Conservation (phyloP, 2,113 vertebrate genomes). For the Protomyctophum bolini region DNA sequence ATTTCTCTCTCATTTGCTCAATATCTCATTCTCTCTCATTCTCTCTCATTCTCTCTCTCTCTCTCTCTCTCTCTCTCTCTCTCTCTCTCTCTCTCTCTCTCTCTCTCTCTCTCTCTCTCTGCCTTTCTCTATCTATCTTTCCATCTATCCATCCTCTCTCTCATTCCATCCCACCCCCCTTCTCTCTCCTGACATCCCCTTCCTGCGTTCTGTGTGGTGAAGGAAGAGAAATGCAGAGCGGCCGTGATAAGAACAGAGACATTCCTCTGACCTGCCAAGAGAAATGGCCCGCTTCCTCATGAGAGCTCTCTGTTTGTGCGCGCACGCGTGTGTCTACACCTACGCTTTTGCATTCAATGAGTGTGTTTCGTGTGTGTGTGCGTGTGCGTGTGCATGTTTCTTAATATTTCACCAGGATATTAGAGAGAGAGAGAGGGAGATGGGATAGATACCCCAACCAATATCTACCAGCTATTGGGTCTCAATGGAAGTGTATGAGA, state of each 20-base stretch:
- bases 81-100: too few relatives aligned
- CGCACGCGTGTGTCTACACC: not conserved
- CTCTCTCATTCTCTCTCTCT: too few relatives aligned
- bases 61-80: too few relatives aligned
- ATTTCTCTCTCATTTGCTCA: too few relatives aligned
- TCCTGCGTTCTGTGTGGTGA: not conserved
- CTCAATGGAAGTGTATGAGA: constrained; percentile 22
- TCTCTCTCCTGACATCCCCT: not conserved
- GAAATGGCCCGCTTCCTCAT: constrained; percentile 57
- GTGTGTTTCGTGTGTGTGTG: constrained; percentile 16
- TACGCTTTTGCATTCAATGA: too few relatives aligned
- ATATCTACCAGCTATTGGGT: not conserved
- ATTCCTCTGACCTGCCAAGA: constrained; percentile 55
- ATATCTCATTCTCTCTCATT: too few relatives aligned
- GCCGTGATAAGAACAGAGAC: constrained; percentile 14
- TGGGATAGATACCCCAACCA: not conserved
- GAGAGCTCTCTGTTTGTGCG: not conserved
- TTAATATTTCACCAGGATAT: not conserved
- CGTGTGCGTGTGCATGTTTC: constrained; percentile 11
- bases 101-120: too few relatives aligned
- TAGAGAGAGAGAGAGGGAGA: constrained; percentile 10
- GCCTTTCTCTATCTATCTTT: too few relatives aligned
- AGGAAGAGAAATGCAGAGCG: not conserved
- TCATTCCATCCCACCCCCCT: not conserved
- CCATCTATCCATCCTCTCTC: too few relatives aligned